Conservation (phyloP, 1,140 invertebrate species). For the Drosophila tristis region DNA sequence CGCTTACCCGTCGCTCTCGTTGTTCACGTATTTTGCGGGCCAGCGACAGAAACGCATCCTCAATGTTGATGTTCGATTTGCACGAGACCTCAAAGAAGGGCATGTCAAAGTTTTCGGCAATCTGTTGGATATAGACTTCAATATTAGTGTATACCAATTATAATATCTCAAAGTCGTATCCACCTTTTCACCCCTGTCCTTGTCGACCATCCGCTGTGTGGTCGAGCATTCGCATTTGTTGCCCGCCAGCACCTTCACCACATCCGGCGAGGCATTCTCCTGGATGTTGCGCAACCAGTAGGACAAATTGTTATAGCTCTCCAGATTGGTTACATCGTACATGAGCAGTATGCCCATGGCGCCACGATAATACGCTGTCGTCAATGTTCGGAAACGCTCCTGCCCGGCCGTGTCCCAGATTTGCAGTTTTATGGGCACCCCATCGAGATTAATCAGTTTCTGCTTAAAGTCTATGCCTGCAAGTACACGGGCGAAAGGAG, state of each 20-base stretch:
- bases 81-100: conserved; percentile 97
- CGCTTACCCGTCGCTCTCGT: conserved; percentile 89
- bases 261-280: conserved; percentile 94
- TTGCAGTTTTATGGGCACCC: conserved; percentile 93
- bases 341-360: conserved; percentile 94
- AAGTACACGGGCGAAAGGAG: neutral
- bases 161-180: conserved; percentile 7
- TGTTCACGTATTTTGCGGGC: conserved; percentile 92
- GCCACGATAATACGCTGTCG: conserved; percentile 94
- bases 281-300: conserved; percentile 95
- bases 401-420: conserved; percentile 92
- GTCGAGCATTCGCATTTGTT: conserved; percentile 93
- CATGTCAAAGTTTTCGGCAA: conserved; percentile 95
- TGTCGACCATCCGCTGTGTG: conserved; percentile 89
- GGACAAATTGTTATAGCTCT: conserved; percentile 93
- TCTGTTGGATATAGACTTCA: conserved; percentile 84
- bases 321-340: conserved; percentile 94
- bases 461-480: conserved; percentile 96
- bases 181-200: conserved; percentile 92
- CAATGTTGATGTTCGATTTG: conserved; percentile 95
- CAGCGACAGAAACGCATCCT: conserved; percentile 93
- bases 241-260: conserved; percentile 92
- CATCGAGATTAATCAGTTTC: conserved; percentile 94
- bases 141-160: neutral
- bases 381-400: conserved; percentile 87